Base-by-base conservation (phyloP, 1,140 invertebrate species). In the Atta cephalotes region DNA sequence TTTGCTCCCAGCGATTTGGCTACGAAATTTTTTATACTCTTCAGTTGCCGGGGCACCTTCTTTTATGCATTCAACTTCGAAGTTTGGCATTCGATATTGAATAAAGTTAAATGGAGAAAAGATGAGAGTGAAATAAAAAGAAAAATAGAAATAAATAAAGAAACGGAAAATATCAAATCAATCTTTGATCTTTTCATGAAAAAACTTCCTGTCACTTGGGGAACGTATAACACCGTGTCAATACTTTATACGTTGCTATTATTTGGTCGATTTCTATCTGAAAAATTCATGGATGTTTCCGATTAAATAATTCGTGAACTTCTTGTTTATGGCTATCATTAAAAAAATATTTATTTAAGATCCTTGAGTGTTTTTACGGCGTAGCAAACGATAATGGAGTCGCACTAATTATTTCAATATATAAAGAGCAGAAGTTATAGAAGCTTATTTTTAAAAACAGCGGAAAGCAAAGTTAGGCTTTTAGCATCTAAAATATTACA, bases 171-270 rank as follows among this genome's bases (percentile, higher is more conserved):
- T 74, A 62, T 14, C 14, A 28, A 14, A 25, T 4, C 12, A 76
- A 84, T 84, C 35, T 51, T 84, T 74, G 70, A 84, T n/a, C 39
- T 84, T 76, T 74, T 51, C 18, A 16, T 68, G n/a, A 28, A 74
- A n/a, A 58, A 81, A 2, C 66, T 72, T 71, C 6, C 10, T 60
- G n/a, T 14, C 25, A 56, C 28, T 74, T 28, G 39, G 1, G 0
- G 6, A 7, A 51, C 18, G 14, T 49, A 35, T 62, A 21, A 82
- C 18, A 4, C 1, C 18, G 21, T 53, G 18, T 72, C 39, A 25
- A 82, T 72, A 71, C 35, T 60, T 49, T n/a, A 31, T 7, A 10
- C 16, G 18, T 45, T 12, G 12, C n/a, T 71, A 72, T 49, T 25
- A 70, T 72, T 60, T 63, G 45, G 2, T 49, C 6, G 14, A 25